Evolutionary conservation across 2,888 invertebrate genomes (phyloP).

Genomic region (Mimachlamys varia): DNA sequence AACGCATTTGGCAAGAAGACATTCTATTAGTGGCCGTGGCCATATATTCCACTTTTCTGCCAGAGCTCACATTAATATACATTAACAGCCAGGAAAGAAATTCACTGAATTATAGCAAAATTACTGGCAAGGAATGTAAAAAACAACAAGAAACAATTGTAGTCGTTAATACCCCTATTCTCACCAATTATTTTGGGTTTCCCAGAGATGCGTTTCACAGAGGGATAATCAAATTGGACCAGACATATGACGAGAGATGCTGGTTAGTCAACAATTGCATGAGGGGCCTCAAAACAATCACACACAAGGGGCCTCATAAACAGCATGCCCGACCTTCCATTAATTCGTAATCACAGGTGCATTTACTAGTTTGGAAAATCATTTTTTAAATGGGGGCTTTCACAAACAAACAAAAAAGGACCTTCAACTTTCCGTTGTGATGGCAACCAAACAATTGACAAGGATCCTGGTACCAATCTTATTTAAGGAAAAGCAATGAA

Average conservation of each 20-base stretch:
- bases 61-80: constrained; percentile 14
- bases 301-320: neutral
- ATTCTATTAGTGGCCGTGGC: neutral
- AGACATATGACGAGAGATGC: constrained; percentile 28
- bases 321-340: neutral
- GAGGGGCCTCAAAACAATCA: neutral
- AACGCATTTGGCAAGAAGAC: neutral
- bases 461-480: neutral
- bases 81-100: neutral
- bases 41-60: constrained; percentile 31
- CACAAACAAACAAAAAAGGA: neutral
- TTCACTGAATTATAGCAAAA: constrained; percentile 27
- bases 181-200: constrained; percentile 13
- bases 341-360: neutral
- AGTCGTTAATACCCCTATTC: neutral
- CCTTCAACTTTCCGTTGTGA: neutral
- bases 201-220: neutral
- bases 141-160: constrained; percentile 20
- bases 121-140: neutral
- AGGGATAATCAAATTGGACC: constrained; percentile 15
- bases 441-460: neutral
- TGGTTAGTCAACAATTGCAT: neutral
- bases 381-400: neutral
- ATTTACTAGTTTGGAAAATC: neutral
- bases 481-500: neutral